A percentile compares a stretch with the other conserved stretches of the same genome.
Evolutionary conservation across 2,888 invertebrate genomes (phyloP).

Genomic region (Aphidius colemani): DNA sequence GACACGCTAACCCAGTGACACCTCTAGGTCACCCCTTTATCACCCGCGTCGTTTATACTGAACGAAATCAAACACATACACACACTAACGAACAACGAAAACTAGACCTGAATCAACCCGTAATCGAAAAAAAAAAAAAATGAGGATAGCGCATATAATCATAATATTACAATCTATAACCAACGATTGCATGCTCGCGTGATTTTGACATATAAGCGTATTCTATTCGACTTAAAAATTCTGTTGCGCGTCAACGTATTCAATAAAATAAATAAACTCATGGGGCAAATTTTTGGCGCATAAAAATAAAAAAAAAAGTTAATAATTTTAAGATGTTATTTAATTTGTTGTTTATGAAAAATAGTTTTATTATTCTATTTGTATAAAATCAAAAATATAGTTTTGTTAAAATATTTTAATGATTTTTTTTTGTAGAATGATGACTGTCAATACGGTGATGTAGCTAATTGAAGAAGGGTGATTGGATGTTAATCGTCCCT

Average conservation of each 20-base stretch:
- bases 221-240: background rate
- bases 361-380: background rate
- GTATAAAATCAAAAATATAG: background rate
- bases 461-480: slow-evolving; percentile 40
- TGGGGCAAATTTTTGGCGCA: too few relatives aligned
- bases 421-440: slow-evolving; percentile 34
- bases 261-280: too few relatives aligned
- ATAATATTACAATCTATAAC: slow-evolving; percentile 3
- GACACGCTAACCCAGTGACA: slow-evolving; percentile 58
- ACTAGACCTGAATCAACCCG: too few relatives aligned
- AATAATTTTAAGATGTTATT: background rate
- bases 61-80: too few relatives aligned
- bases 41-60: slow-evolving; percentile 22
- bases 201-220: slow-evolving; percentile 24
- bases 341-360: background rate
- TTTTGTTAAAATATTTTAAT: background rate
- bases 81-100: too few relatives aligned
- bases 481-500: slow-evolving; percentile 34
- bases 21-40: slow-evolving; percentile 53
- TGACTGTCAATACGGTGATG: slow-evolving; percentile 49
- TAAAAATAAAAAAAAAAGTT: too few relatives aligned
- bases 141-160: slow-evolving; percentile 10
- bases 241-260: too few relatives aligned
- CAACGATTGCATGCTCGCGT: slow-evolving; percentile 29
- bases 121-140: background rate